These are phyloP conservation scores for Scaptodrosophila latifasciaeformis DNA, from an alignment of 2,888 invertebrate species.

Conservation along the genomic window DNA sequence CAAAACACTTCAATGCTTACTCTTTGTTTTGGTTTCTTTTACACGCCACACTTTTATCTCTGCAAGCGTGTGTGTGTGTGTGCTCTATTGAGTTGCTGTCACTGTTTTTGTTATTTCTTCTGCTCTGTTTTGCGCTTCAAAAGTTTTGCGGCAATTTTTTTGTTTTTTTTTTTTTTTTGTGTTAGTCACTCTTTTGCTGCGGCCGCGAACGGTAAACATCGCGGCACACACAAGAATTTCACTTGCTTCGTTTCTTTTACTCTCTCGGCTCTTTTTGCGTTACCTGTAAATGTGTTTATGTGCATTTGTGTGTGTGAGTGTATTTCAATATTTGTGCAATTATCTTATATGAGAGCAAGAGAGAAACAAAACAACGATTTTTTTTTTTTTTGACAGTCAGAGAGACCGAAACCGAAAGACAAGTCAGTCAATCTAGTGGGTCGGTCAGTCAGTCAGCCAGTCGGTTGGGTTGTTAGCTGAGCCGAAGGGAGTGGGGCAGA, in stretches of 20 bases:
- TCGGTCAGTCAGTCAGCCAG: no score
- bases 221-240: conserved; percentile 36
- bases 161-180: conserved; percentile 13
- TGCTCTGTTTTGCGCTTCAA: conserved; percentile 14
- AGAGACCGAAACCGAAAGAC: no score
- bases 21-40: no score
- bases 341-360: conserved; percentile 1
- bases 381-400: no score
- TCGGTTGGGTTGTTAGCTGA: no score
- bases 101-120: conserved; percentile 23
- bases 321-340: no score
- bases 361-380: conserved; percentile 12
- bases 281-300: conserved; percentile 19
- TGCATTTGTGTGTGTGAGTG: conserved; percentile 2
- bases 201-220: conserved; percentile 44
- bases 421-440: no score
- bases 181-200: conserved; percentile 65
- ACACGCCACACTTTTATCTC: no score
- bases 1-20: conserved; percentile 38
- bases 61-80: conserved; percentile 15
- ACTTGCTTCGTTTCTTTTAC: conserved; percentile 4
- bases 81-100: conserved; percentile 17
- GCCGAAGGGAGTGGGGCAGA: no score
- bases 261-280: conserved; percentile 22
- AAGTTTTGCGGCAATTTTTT: conserved; percentile 44